A percentile compares a stretch with the other conserved stretches of the same genome.
Evolutionary conservation across 2,888 invertebrate genomes (phyloP).

Genomic region (Epistrophe grossulariae): DNA sequence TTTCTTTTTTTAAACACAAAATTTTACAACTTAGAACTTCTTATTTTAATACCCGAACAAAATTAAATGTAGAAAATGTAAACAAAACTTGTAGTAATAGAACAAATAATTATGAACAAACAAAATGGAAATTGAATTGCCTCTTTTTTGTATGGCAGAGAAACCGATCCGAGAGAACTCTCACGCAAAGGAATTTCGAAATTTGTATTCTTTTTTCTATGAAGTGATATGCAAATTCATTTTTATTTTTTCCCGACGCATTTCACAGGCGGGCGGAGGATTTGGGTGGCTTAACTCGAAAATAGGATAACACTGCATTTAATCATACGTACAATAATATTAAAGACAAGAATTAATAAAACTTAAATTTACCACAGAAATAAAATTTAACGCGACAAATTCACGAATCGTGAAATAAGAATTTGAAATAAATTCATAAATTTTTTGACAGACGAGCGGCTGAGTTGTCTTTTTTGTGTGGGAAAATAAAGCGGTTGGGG

Average conservation of each 20-base stretch:
- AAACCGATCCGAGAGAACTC: neutral
- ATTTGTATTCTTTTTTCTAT: conserved; percentile 34
- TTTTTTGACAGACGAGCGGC: conserved; percentile 64
- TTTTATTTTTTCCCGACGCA: conserved; percentile 37
- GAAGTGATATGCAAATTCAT: conserved; percentile 54
- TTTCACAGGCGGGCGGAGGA: conserved; percentile 1
- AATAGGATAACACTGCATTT: neutral
- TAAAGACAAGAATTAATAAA: conserved; percentile 17
- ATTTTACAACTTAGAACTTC: conserved; percentile 4
- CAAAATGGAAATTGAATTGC: neutral
- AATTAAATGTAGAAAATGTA: neutral
- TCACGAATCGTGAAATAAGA: conserved; percentile 13
- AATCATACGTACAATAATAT: neutral
- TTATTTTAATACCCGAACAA: neutral
- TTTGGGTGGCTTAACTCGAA: neutral
- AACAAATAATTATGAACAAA: neutral
- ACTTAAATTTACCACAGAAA: conserved; percentile 27
- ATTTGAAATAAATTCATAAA: too few species aligned
- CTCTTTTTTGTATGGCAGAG: conserved; percentile 16
- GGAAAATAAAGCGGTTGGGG: conserved; percentile 38
- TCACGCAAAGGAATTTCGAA: conserved; percentile 50
- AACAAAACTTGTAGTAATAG: neutral
- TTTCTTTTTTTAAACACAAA: neutral
- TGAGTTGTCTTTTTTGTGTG: conserved; percentile 43
- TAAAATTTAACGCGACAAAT: neutral